Base-by-base conservation (phyloP, 2,888 invertebrate species). In the Oscheius myriophilus region DNA sequence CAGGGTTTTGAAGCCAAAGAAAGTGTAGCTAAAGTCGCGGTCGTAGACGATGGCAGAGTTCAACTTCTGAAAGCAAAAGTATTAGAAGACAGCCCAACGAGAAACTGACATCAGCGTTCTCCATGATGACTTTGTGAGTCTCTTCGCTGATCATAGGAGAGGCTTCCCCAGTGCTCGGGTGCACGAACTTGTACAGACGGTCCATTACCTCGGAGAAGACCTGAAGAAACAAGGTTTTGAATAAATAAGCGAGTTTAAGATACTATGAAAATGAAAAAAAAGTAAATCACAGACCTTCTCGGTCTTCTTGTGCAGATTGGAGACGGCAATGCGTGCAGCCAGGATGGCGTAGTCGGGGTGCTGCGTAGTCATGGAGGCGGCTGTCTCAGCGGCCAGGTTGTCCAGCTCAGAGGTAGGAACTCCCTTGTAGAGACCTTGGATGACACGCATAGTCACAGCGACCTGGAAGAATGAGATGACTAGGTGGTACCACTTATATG, bases 1-100 rank as follows among this genome's bases (percentile, higher is more conserved):
- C 65, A 98, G 89, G 0, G 97, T 98, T 90, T 96, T 97, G 86
- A 97, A 97, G n/a, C 97, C 98, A 90, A 99, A 98, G 87, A 95
- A 98, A 86, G 95, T 96, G 88, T 96, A 98, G 70, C 91, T 92
- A 87, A 94, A 98, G 88, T 98, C 98, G 81, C 97, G 91, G 86
- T 96, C 95, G 87, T 97, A 96, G 49, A 96, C 93, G 81, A 98
- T 95, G 23, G 95, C 92, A 0, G 96, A 95, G 88, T 98, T 95
- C 59, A 98, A 89, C 72, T 91, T 90, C 83, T 89, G 83, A 72
- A 85, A 62, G 12, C 12, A 1, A 49, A 21, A 49, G n/a, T n/a
- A n/a, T n/a, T n/a, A n/a, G n/a, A n/a, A n/a, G n/a, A n/a, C n/a
- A n/a, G n/a, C n/a, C n/a, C n/a, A n/a, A n/a, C n/a, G n/a, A n/a